Base-by-base conservation (phyloP, 1,140 invertebrate genomes). In the Phenacoccus solenopsis region DNA sequence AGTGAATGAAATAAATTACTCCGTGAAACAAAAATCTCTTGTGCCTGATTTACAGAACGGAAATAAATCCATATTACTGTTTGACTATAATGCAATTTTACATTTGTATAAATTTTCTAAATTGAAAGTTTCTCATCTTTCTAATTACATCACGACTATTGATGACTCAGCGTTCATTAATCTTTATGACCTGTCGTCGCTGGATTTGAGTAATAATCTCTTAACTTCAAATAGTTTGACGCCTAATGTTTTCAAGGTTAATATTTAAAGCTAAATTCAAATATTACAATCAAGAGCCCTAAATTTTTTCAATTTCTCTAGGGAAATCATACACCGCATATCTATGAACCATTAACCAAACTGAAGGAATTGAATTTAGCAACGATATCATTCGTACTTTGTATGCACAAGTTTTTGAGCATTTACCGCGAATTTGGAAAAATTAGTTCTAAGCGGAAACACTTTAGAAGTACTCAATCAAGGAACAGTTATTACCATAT, bases 191-290 rank as follows among this genome's bases (percentile, higher is more conserved):
- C 80, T 91, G 73, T 78, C 77, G 2, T 81, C 81, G 38, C 75
- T 91, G 10, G 87, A 90, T 77, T 76, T 91, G 67, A 88, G 87
- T 72, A 77, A 86, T 71, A 91, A 91, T 75, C 78, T 82, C 25
- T 75, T 91, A 5, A 84, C 81, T 0, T 74, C 80, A 0, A 82
- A 81, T 13, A 78, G 75, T 10, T 77, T 91, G 0, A 77, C 75
- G 59, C 86, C 87, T 0, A 78, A 86, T 68, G 81, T 84, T 22
- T 90, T 91, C 74, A 81, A 85, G 81, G 88, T 89, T 78, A 77
- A 73, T 75, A 57, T 28, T 68, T n/a, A n/a, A n/a, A n/a, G n/a
- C n/a, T n/a, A n/a, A n/a, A n/a, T n/a, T n/a, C n/a, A n/a, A n/a
- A n/a, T n/a, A n/a, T n/a, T n/a, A n/a, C n/a, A n/a, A n/a, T n/a